These are phyloP conservation scores for Trichogramma dendrolimi DNA, from an alignment of 2,888 invertebrate species.

Conservation along the genomic window DNA sequence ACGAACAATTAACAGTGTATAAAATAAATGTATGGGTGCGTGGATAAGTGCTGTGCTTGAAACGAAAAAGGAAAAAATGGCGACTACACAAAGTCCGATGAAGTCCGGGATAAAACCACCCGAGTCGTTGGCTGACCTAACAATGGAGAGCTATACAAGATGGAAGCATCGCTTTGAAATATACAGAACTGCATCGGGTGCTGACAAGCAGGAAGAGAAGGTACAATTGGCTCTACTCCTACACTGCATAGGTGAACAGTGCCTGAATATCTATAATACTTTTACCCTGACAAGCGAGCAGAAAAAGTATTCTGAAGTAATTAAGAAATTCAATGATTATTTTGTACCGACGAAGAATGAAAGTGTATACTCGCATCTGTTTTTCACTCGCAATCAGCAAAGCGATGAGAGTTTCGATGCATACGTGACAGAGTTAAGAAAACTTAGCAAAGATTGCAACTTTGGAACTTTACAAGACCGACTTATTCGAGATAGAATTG, in stretches of 20 bases:
- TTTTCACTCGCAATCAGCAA: slow-evolving; percentile 27
- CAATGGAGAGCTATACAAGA: slow-evolving; percentile 12
- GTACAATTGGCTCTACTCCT: slow-evolving; percentile 34
- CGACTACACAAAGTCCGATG: background rate
- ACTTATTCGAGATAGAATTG: slow-evolving; percentile 32
- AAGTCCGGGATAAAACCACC: slow-evolving; percentile 20
- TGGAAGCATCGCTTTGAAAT: slow-evolving; percentile 18
- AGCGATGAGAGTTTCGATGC: slow-evolving; percentile 30
- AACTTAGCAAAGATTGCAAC: slow-evolving; percentile 29
- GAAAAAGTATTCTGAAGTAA: slow-evolving; percentile 26
- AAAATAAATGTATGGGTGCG: background rate
- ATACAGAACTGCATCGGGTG: slow-evolving; percentile 31
- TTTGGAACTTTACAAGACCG: slow-evolving; percentile 33
- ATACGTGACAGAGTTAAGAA: slow-evolving; percentile 32
- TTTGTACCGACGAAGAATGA: slow-evolving; percentile 28
- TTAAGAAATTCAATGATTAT: slow-evolving; percentile 28
- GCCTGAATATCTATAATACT: slow-evolving; percentile 33
- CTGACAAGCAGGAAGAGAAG: slow-evolving; percentile 25
- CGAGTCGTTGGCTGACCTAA: slow-evolving; percentile 2
- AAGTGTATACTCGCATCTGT: slow-evolving; percentile 32
- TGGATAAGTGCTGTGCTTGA: background rate
- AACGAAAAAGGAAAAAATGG: background rate
- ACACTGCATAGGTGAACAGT: slow-evolving; percentile 33
- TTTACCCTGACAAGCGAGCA: slow-evolving; percentile 30
- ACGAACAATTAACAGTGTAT: background rate